Conservation (phyloP, 1,140 invertebrate genomes). For the Apis cerana region DNA sequence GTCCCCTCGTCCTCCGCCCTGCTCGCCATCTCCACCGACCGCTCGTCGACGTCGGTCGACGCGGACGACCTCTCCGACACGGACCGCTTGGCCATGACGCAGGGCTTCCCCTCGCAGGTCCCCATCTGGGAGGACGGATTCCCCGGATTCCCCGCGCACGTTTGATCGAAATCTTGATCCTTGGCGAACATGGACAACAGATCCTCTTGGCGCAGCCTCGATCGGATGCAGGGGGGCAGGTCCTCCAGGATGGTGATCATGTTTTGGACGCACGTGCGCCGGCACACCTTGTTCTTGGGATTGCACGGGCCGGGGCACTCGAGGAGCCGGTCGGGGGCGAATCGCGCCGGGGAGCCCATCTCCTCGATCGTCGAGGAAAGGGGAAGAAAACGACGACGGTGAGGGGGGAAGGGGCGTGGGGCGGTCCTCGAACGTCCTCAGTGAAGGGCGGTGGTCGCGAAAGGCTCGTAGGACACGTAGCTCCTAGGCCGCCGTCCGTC, state of each 20-base stretch:
- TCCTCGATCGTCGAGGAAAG: not conserved
- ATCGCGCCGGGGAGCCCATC: constrained; percentile 36
- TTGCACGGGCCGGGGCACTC: constrained; percentile 63
- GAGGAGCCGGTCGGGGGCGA: constrained; percentile 35
- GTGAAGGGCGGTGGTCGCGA: not conserved
- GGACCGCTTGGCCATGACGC: no score
- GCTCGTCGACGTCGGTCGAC: no score
- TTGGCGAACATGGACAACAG: not conserved
- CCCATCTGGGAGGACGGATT: not conserved
- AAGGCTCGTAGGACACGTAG: not conserved
- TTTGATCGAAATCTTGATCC: accelerated
- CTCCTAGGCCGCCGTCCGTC: not conserved
- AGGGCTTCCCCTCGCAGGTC: accelerated
- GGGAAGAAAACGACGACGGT: no score
- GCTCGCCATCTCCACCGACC: not conserved
- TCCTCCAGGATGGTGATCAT: constrained; percentile 5
- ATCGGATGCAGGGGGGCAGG: constrained; percentile 18
- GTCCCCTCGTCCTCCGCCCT: not conserved
- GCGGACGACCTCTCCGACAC: no score
- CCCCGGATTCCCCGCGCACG: no score
- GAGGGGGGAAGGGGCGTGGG: no score
- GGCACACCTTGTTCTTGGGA: constrained; percentile 12
- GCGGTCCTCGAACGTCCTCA: no score
- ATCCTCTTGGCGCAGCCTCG: constrained; percentile 13
- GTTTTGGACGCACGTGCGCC: constrained; percentile 1